These are phyloP conservation scores for Neopipo cinnamomea DNA, from an alignment of 2,113 vertebrate species.

Conservation along the genomic window DNA sequence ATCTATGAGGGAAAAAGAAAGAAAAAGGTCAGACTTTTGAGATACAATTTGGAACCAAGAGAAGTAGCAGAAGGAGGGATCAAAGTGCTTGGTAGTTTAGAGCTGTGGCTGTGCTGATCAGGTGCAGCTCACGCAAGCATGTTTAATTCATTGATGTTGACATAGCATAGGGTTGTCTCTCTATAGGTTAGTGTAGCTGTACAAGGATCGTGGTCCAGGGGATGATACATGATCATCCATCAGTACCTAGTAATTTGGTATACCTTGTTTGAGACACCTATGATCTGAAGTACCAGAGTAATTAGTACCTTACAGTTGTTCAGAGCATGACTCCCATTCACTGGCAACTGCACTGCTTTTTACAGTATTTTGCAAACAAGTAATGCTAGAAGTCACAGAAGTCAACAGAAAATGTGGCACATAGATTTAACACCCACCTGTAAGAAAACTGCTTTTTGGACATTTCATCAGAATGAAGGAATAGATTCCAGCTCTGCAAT, in stretches of 20 bases:
- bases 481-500: neutral
- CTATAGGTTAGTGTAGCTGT: neutral
- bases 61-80: neutral
- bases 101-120: neutral
- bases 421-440: neutral
- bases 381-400: neutral
- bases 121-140: neutral
- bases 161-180: neutral
- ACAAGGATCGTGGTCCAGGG: neutral
- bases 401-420: neutral
- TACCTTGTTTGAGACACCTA: neutral
- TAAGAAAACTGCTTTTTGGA: neutral
- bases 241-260: neutral
- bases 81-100: neutral
- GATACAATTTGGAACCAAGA: neutral
- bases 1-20: slow-evolving; percentile 64
- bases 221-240: neutral
- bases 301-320: neutral
- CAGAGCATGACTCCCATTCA: neutral
- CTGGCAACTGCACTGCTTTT: neutral
- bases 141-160: neutral
- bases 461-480: neutral
- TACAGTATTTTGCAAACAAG: neutral
- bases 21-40: neutral
- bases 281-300: neutral